phyloP scores from a whole-genome alignment of 37 sponge, comb jelly and placozoan species.

The Aplysina aerophoba region DNA sequence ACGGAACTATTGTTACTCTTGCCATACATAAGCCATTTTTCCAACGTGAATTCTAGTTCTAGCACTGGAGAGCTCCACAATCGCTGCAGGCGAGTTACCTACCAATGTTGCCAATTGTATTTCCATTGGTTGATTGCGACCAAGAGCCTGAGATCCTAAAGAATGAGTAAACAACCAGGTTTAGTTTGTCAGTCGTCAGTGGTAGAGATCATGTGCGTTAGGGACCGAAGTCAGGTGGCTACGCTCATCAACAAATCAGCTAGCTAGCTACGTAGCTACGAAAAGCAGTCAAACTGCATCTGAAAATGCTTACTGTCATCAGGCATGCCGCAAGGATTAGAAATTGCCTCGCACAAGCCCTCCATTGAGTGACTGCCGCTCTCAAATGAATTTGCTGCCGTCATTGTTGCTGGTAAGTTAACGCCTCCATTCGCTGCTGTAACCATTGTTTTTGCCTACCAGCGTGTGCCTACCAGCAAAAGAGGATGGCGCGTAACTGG shows the following conservation, averaged over 20 bases:
- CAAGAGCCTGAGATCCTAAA: neutral
- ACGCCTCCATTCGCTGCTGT: neutral
- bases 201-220: neutral
- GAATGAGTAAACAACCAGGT: neutral
- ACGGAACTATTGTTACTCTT: too few relatives aligned
- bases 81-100: neutral
- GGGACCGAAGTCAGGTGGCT: neutral
- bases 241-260: neutral
- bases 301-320: neutral
- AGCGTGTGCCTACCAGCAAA: neutral
- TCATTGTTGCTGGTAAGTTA: neutral
- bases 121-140: neutral
- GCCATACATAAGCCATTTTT: too few relatives aligned
- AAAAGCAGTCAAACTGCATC: neutral
- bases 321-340: neutral
- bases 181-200: neutral
- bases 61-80: neutral
- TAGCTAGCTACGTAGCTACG: too few relatives aligned
- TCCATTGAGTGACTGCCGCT: neutral
- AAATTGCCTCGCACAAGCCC: slow-evolving; percentile 14
- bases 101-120: neutral
- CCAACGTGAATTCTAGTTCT: too few relatives aligned
- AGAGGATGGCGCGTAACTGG: slow-evolving; percentile 7
- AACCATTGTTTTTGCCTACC: neutral
- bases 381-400: neutral